Evolutionary conservation across 2,888 invertebrate genomes (phyloP), one percentile per base, ranked within the genome.

Genomic region (Eilema griseolum): DNA sequence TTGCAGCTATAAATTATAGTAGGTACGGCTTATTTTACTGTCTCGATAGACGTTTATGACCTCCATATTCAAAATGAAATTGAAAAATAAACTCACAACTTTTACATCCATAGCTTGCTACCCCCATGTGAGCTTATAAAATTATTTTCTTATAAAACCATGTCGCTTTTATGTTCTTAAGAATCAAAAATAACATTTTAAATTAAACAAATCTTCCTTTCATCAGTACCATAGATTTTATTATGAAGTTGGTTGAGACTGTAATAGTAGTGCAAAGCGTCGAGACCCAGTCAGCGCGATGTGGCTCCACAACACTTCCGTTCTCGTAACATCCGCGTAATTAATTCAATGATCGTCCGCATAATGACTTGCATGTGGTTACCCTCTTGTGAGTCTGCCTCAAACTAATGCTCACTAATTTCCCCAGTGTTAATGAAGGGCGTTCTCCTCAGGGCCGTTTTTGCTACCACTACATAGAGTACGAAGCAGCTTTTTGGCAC

Each of bases 341-440:
- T 94, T 94, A 94, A 94, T 94, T 94, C 93, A 93, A 93, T 93
- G 92, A 94, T 93, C 92, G 92, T 93, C 92, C 91, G 89, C 92
- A 93, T 93, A 94, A 94, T 94, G 93, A 94, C 93, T 93, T 93
- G 92, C 93, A 94, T 92, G 89, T 87, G 90, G 89, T 89, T 86
- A 86, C 88, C 89, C 88, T 86, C 87, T 86, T 84, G 81, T 83
- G 85, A 89, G 83, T 87, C 83, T 81, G 86, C 88, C 89, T 87
- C 88, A 83, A 90, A 93, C 92, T 93, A 92, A 92, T 87, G 89
- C 87, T 84, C 84, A 88, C 93, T 92, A 93, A 95, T 93, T 92
- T 89, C 88, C 84, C 86, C 88, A 84, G 83, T 88, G 88, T 90
- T 92, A 92, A 93, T 93, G 89, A 90, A 92, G 89, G 90, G 86